Conservation (phyloP, 2,888 invertebrate genomes). For the Cerceris rybyensis region DNA sequence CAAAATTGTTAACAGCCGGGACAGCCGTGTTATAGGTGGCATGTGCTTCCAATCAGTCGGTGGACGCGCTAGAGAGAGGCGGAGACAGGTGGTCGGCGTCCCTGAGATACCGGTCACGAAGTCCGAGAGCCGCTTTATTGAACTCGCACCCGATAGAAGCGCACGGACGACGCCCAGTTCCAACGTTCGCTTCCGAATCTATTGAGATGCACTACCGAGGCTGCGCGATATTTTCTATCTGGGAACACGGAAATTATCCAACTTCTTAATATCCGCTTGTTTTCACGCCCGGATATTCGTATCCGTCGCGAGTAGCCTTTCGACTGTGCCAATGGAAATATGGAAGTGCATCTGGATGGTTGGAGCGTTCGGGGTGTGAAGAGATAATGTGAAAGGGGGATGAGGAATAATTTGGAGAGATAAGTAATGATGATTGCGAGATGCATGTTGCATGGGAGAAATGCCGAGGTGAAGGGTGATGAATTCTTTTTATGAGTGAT, state of each 20-base stretch:
- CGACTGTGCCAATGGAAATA: conserved; percentile 3
- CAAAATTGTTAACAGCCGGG: conserved; percentile 69
- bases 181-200: conserved; percentile 29
- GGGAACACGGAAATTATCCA: conserved; percentile 34
- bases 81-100: conserved; percentile 63
- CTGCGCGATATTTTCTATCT: conserved; percentile 37
- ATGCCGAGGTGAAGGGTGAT: too few species aligned
- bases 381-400: background rate
- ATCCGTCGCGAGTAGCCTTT: conserved; percentile 33
- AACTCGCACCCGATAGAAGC: conserved; percentile 50
- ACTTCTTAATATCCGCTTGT: conserved; percentile 49
- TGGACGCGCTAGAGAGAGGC: conserved; percentile 38
- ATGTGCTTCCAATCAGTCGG: conserved; percentile 67
- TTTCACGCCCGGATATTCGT: conserved; percentile 45
- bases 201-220: conserved; percentile 30
- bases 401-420: background rate
- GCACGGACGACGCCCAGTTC: conserved; percentile 38
- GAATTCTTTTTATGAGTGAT: too few species aligned
- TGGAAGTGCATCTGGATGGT: background rate
- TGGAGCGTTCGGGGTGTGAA: background rate
- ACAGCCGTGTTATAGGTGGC: conserved; percentile 64
- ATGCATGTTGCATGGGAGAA: background rate
- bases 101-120: conserved; percentile 64
- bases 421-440: background rate
- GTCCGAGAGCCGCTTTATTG: conserved; percentile 52